phyloP scores from a whole-genome alignment of 2,113 vertebrate species.

The Petromus typicus region DNA sequence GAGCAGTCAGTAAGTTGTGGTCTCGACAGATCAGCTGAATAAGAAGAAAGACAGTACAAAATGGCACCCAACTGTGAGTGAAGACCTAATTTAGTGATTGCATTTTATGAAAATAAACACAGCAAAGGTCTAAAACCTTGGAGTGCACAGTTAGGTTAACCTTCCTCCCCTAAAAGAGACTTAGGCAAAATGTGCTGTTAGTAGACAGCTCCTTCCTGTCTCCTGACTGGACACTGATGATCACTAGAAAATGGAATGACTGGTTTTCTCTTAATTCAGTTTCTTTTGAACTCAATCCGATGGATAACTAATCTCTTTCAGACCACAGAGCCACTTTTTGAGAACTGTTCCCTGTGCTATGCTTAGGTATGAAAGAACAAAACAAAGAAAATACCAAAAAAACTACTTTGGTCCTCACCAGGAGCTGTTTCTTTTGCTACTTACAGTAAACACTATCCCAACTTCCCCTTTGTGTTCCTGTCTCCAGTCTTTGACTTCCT shows the following conservation, averaged over 20 bases:
- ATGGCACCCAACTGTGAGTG: neutral
- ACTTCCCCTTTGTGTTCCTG: neutral
- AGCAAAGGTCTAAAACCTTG: neutral
- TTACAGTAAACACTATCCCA: neutral
- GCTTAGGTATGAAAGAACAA: neutral
- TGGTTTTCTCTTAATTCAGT: neutral
- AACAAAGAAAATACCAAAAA: neutral
- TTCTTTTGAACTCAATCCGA: neutral
- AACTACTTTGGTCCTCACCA: neutral
- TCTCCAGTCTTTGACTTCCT: neutral
- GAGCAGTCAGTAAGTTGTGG: neutral
- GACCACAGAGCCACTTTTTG: neutral
- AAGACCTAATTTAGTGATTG: neutral
- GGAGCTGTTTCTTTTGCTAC: neutral
- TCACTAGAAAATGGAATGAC: neutral
- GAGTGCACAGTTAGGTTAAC: neutral
- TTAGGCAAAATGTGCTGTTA: neutral
- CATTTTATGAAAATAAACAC: neutral
- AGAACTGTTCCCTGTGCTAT: neutral
- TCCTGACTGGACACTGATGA: neutral
- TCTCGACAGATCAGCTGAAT: neutral
- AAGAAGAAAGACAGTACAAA: neutral
- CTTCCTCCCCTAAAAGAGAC: neutral
- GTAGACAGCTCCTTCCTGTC: neutral
- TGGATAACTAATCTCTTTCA: neutral